Percentiles rank a stretch among this genome's conserved stretches.
Evolutionary conservation across 2,113 vertebrate species (phyloP).

Genomic region (Trinectes maculatus): DNA sequence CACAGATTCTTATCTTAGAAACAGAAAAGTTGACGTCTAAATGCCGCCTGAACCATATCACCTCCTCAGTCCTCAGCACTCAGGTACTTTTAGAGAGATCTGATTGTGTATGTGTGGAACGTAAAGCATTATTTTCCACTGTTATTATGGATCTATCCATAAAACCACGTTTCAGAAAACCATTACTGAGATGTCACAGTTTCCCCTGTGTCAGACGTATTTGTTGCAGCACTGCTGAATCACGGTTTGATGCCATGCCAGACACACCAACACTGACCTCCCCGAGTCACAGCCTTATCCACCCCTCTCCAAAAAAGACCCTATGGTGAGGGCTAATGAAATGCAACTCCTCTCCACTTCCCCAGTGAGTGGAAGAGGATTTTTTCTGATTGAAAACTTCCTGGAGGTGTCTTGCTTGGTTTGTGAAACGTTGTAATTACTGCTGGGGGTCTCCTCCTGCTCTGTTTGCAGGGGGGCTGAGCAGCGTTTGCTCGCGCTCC

Average conservation of each 20-base stretch:
- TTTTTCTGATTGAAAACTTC: constrained; percentile 82
- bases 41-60: neutral
- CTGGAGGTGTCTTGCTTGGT: constrained; percentile 81
- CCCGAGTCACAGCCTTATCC: constrained; percentile 39
- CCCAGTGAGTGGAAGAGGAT: constrained; percentile 68
- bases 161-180: neutral
- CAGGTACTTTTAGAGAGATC: neutral
- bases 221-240: constrained; percentile 35
- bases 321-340: constrained; percentile 71
- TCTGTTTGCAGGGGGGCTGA: constrained; percentile 77
- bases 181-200: neutral
- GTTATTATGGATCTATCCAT: too few species aligned
- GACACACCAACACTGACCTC: constrained; percentile 65
- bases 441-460: constrained; percentile 78
- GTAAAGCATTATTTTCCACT: too few species aligned
- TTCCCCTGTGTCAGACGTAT: neutral
- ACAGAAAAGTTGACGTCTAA: neutral
- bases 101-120: neutral
- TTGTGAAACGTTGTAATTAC: constrained; percentile 86
- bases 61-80: neutral
- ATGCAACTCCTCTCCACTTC: constrained; percentile 67
- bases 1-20: neutral
- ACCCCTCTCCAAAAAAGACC: constrained; percentile 44
- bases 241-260: constrained; percentile 30
- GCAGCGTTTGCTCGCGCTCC: constrained; percentile 72